Percentiles rank a stretch among this genome's conserved stretches.
These are phyloP conservation scores for Paratrypauchen microcephalus DNA, from an alignment of 2,797 vertebrate genomes.

Conservation along the genomic window DNA sequence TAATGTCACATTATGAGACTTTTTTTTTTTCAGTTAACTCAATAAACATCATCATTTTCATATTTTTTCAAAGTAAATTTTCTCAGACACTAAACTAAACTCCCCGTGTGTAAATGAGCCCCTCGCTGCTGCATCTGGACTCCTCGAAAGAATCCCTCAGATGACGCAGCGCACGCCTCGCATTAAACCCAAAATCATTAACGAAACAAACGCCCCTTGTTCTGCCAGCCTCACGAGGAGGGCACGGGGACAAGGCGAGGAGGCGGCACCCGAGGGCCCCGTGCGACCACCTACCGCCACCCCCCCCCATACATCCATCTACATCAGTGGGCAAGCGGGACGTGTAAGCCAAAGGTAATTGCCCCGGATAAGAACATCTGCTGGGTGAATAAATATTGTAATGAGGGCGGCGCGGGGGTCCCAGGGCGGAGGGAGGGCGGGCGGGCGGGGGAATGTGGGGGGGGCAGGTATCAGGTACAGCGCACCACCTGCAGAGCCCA, in stretches of 20 bases:
- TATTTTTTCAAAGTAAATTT: no score
- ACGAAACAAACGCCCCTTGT: slow-evolving; percentile 1
- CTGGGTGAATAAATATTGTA: slow-evolving; percentile 81
- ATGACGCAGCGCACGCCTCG: neutral
- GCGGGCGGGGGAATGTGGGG: slow-evolving; percentile 63
- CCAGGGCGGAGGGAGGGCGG: slow-evolving; percentile 66
- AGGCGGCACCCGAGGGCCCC: slow-evolving; percentile 33
- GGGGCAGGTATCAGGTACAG: slow-evolving; percentile 56
- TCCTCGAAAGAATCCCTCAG: neutral
- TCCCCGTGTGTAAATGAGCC: no score
- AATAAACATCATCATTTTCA: no score
- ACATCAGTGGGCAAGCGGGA: slow-evolving; percentile 71
- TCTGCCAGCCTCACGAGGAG: neutral
- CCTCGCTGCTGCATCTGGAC: neutral
- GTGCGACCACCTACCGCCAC: slow-evolving; percentile 59
- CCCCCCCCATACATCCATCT: slow-evolving; percentile 69
- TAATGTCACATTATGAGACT: no score
- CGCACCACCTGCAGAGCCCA: slow-evolving; percentile 62
- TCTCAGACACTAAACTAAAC: neutral
- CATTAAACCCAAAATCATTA: neutral
- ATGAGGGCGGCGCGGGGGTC: slow-evolving; percentile 69
- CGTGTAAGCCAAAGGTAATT: slow-evolving; percentile 80
- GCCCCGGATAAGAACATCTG: slow-evolving; percentile 81
- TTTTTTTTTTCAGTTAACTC: no score
- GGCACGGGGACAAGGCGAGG: neutral